Evolutionary conservation across 2,888 invertebrate genomes (phyloP), one percentile per base, ranked within the genome.

Genomic region (Sialis fuliginosa): DNA sequence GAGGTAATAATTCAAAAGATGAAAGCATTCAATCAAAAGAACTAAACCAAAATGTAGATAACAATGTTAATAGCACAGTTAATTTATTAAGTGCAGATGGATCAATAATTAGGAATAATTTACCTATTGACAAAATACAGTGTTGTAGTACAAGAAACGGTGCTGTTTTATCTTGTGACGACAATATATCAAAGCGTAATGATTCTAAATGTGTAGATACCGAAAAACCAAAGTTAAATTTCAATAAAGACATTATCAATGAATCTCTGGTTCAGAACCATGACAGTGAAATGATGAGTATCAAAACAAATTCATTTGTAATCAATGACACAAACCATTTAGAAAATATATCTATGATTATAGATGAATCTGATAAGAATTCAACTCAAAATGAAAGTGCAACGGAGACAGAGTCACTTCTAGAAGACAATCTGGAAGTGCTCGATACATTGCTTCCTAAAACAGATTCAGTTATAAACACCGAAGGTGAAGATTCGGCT

Each of bases 401-500:
- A 13, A 39, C 39, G 6, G 39, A 39, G 33, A 43, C 31, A 9
- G 32, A 43, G 33, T 31, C 43, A 32, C 8, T 31, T 31, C 31
- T 32, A 8, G 43, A 32, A 13, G n/a, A 6, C 8, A 6, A 6
- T 13, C 44, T 12, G 48, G 48, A 31, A 50, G 48, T 12, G 45
- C 39, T 7, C 13, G 70, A 70, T 58, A 68, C 68, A 52, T 69
- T 69, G 63, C 69, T 68, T 22, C 22, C 22, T 22, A 22, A 22
- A 22, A 22, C 22, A 39, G 70, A 70, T 52, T 66, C 67, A 54
- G 68, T 67, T 48, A 71, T 70, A 44, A 35, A 9, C 9, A 72
- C 71, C 47, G 74, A 74, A 48, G 75, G 72, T 54, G 76, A 77
- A 58, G 76, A 77, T 59, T 76, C 76, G 1, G 74, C 76, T 9